Conservation (phyloP, 2,797 vertebrate species). For the Chloroceryle inda region DNA sequence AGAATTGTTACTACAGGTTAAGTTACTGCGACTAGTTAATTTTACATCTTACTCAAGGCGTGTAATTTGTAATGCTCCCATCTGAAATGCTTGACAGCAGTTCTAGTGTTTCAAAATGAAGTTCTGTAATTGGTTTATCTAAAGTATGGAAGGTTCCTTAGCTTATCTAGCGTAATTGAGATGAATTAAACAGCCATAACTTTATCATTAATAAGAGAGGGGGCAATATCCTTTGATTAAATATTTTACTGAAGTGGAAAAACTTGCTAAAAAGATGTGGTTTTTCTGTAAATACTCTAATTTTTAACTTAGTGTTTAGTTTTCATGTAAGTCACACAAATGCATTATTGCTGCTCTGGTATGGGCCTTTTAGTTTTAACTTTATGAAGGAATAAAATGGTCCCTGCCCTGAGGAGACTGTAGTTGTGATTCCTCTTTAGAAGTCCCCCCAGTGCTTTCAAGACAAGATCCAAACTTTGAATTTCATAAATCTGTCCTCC, state of each 20-base stretch:
- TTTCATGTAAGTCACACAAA: neutral
- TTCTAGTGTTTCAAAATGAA: constrained; percentile 31
- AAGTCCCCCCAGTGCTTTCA: neutral
- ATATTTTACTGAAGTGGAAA: neutral
- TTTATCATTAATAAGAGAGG: neutral
- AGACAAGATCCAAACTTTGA: neutral
- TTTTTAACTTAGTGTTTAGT: neutral
- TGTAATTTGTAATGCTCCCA: constrained; percentile 11
- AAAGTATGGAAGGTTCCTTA: constrained; percentile 12
- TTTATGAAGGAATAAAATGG: neutral
- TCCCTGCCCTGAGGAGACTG: neutral
- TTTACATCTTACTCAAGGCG: constrained; percentile 1
- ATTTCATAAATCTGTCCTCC: neutral
- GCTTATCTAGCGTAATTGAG: constrained; percentile 4
- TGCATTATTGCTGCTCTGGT: constrained; percentile 16
- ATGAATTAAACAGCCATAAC: constrained; percentile 24
- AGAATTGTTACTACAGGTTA: constrained; percentile 30
- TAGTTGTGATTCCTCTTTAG: neutral
- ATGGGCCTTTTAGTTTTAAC: constrained; percentile 14
- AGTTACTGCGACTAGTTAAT: constrained; percentile 36
- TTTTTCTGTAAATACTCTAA: neutral
- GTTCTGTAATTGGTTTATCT: constrained; percentile 35
- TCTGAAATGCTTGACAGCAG: constrained; percentile 18
- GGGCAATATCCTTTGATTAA: constrained; percentile 47
- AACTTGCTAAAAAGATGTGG: neutral